Base-by-base conservation (phyloP, 2,888 invertebrate species). In the Luperina nickerlii region DNA sequence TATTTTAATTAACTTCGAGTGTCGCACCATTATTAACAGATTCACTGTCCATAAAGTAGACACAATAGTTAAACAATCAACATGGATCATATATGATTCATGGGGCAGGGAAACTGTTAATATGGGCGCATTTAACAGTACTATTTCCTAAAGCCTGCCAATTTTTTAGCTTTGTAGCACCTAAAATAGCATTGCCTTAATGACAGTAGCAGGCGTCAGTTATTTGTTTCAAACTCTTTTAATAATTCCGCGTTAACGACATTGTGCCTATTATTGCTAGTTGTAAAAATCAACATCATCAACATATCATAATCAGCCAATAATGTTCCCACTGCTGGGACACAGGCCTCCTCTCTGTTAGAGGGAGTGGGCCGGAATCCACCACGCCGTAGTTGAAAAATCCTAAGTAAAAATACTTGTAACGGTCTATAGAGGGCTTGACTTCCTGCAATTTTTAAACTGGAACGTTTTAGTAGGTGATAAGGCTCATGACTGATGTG, bases 101-200 rank as follows among this genome's bases (percentile, higher is more conserved):
- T n/a, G n/a, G n/a, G n/a, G n/a, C n/a, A n/a, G n/a, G n/a, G n/a
- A n/a, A n/a, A n/a, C n/a, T n/a, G n/a, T n/a, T n/a, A n/a, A n/a
- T n/a, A n/a, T n/a, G n/a, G n/a, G 6, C 24, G 6, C 54, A 51
- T 54, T 24, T n/a, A 24, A n/a, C 15, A 32, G 9, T 54, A 74
- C n/a, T 7, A 13, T n/a, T 57, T 62, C 15, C 0, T 0, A 24
- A 60, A 3, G 76, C 84, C 83, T 84, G 18, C 1, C 0, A 20
- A 18, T n/a, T 71, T 13, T 63, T 13, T 63, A 20, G 27, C 2
- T 62, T 6, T 18, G 0, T 11, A 5, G 51, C 32, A 18, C 66
- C 15, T 66, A 57, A 51, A 67, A 11, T 48, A 8, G n/a, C 4
- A 60, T 81, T 81, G 85, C 81, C 42, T 5, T 32, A 24, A 66